Evolutionary conservation across 2,113 vertebrate species (phyloP).

Genomic region (Gallinago paraguaiae): DNA sequence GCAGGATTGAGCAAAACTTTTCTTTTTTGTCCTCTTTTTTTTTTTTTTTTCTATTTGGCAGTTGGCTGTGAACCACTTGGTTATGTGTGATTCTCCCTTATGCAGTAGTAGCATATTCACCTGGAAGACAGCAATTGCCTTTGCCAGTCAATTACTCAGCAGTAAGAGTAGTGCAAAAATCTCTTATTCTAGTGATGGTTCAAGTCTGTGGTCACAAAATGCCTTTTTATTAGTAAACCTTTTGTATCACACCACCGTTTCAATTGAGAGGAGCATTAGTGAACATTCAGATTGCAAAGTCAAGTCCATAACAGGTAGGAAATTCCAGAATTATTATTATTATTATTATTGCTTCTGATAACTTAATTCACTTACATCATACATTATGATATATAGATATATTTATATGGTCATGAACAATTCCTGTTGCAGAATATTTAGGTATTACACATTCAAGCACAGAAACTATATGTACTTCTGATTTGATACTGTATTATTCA

Average conservation of each 20-base stretch:
- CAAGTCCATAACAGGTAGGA: neutral
- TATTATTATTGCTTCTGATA: neutral
- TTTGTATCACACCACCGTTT: neutral
- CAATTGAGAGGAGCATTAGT: neutral
- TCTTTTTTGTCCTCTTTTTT: accelerated
- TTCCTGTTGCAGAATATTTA: neutral
- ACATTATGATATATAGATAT: neutral
- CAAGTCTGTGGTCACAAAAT: neutral
- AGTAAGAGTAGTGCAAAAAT: neutral
- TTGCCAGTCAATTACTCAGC: neutral
- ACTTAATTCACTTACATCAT: neutral
- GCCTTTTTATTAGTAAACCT: neutral
- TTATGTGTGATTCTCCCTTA: neutral
- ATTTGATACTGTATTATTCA: neutral
- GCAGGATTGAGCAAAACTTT: neutral
- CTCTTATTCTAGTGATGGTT: neutral
- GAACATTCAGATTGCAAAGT: neutral
- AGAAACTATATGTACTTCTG: neutral
- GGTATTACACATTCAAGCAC: neutral
- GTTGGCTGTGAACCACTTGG: neutral
- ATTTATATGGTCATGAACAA: neutral
- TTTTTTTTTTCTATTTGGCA: neutral
- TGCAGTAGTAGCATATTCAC: neutral
- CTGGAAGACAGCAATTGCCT: neutral
- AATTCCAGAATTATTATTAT: neutral